Base-by-base conservation (phyloP, 2,888 invertebrate genomes). In the Microplitis deprimator region DNA sequence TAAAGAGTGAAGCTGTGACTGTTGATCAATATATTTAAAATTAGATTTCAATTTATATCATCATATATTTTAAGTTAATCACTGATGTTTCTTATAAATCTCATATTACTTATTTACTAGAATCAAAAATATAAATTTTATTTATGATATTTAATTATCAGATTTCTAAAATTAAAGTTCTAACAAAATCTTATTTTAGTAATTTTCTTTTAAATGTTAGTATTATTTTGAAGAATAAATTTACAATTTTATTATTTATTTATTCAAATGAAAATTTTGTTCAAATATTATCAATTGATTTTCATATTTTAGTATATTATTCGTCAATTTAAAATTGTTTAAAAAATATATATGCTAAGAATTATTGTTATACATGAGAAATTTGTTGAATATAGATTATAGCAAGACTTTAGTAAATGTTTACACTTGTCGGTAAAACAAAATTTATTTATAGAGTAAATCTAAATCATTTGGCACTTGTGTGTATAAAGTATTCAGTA, bases 381-480 rank as follows among this genome's bases (percentile, higher is more conserved):
- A 29, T 65, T 65, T 65, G 38, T 38, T 13, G 65, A 65, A 13
- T n/a, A 65, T 65, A 65, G 38, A 29, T 65, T 71, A 61, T 61
- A n/a, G 71, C 2, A 40, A 73, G 68, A 41, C 10, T 67, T 65
- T 16, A 20, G 59, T 73, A 65, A 73, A 73, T 16, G 65, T 73
- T 65, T 67, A 38, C 29, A 41, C 5, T 65, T 50, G 73, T 73
- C 59, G 59, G 73, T 50, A 73, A 73, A 73, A 73, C 67, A 73
- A 71, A 71, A 62, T 71, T 50, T 71, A 71, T 71, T 71, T 71
- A 61, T 71, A 71, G 39, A 71, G 61, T n/a, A 38, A 61, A 8
- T 71, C n/a, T 64, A 65, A 73, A 65, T 64, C 65, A 73, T 67
- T 73, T 59, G 67, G 67, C 67, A 41, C 67, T 73, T 73, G 73